phyloP scores from a whole-genome alignment of 2,888 invertebrate species.

The Galeopsomyia nigrocyanea region DNA sequence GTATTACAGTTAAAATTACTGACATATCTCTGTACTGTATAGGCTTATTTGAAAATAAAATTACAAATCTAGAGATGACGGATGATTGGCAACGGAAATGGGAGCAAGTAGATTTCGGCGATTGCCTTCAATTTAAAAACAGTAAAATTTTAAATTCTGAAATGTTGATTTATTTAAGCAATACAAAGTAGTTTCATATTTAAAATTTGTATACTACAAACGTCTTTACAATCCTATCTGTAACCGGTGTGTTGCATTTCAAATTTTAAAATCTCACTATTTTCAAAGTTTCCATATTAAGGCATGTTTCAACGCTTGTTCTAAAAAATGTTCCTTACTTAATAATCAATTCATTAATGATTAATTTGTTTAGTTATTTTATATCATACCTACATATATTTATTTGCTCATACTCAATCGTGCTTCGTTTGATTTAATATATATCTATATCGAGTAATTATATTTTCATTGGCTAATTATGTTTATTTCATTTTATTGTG shows the following conservation, averaged over 20 bases:
- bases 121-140: conserved; percentile 30
- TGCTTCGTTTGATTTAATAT: conserved; percentile 34
- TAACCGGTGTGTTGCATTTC: conserved; percentile 18
- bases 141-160: conserved; percentile 35
- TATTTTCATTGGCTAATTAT: conserved; percentile 26
- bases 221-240: neutral
- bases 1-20: conserved; percentile 35
- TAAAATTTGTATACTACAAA: neutral
- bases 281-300: conserved; percentile 24
- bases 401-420: conserved; percentile 34
- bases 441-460: conserved; percentile 9
- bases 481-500: conserved; percentile 42
- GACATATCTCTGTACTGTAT: conserved; percentile 5
- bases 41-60: too few species aligned
- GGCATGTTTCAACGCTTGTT: conserved; percentile 34
- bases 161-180: conserved; percentile 6
- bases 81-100: too few species aligned
- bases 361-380: conserved; percentile 28
- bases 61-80: too few species aligned
- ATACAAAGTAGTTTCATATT: neutral
- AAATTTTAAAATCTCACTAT: conserved; percentile 33
- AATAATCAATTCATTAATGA: conserved; percentile 44
- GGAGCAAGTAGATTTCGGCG: conserved; percentile 38
- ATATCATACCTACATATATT: conserved; percentile 23
- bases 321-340: conserved; percentile 38